Evolutionary conservation across 2,888 invertebrate species (phyloP).

Genomic region (Eristalis pertinax): DNA sequence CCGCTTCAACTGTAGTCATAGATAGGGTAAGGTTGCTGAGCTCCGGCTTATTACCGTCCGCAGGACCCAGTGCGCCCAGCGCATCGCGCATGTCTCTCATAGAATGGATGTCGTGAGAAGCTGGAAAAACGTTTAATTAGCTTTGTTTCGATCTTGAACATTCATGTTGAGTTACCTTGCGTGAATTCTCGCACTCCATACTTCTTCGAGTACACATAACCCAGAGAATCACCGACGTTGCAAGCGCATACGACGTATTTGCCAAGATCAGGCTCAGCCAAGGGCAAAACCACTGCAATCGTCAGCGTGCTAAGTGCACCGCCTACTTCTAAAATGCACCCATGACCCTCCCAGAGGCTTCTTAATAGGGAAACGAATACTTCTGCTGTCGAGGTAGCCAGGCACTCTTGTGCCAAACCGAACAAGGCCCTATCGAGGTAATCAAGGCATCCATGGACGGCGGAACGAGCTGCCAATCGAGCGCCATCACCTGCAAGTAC

Average conservation of each 20-base stretch:
- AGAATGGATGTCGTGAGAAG: conserved; percentile 90
- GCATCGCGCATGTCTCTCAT: conserved; percentile 94
- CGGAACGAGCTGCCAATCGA: conserved; percentile 91
- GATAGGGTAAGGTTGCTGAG: conserved; percentile 93
- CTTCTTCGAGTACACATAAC: conserved; percentile 90
- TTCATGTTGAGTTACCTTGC: conserved; percentile 82
- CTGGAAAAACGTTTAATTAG: conserved; percentile 77
- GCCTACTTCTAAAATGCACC: conserved; percentile 90
- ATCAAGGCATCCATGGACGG: conserved; percentile 91
- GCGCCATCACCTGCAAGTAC: conserved; percentile 86
- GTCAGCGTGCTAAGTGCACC: conserved; percentile 92
- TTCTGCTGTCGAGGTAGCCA: conserved; percentile 84
- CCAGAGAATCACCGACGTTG: conserved; percentile 94
- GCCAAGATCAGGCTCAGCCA: conserved; percentile 79
- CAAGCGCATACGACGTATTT: conserved; percentile 90
- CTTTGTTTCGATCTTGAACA: not conserved
- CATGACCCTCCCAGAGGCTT: conserved; percentile 92
- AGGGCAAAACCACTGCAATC: conserved; percentile 88
- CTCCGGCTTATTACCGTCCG: conserved; percentile 92
- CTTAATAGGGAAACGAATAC: conserved; percentile 89
- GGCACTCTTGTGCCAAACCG: conserved; percentile 80
- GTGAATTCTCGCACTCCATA: conserved; percentile 92
- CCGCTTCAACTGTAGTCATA: conserved; percentile 89
- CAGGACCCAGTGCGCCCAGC: conserved; percentile 92
- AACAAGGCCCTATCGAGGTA: conserved; percentile 89